Percentiles rank a stretch among this genome's conserved stretches.
Evolutionary conservation across 2,113 vertebrate species (phyloP).

Genomic region (Procavia capensis): DNA sequence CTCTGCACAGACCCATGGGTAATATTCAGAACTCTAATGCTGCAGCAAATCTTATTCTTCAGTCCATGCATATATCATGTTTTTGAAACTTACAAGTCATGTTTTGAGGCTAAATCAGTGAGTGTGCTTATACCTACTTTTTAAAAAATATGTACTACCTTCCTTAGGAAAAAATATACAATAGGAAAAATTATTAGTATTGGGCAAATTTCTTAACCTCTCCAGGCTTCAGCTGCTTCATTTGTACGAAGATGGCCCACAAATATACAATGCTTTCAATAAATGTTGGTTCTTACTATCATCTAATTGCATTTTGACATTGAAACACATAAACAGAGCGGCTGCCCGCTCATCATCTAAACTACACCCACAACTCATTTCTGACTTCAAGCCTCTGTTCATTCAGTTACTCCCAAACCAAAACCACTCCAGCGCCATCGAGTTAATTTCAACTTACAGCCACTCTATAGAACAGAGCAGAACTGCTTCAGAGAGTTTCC

Average conservation of each 20-base stretch:
- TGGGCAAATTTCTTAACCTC: neutral
- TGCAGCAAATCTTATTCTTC: neutral
- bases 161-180: neutral
- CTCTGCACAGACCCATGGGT: neutral
- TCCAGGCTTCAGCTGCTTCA: neutral
- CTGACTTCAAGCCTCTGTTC: neutral
- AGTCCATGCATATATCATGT: neutral
- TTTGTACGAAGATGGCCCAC: neutral
- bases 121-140: neutral
- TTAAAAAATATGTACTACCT: neutral
- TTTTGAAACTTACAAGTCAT: conserved; percentile 3
- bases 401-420: neutral
- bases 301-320: neutral
- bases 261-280: neutral
- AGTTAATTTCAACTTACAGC: no score
- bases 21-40: neutral
- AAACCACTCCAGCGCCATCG: no score
- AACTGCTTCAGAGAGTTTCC: no score
- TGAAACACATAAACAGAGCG: neutral
- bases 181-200: neutral
- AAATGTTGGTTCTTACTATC: neutral
- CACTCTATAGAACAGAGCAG: no score
- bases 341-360: neutral
- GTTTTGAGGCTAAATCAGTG: neutral
- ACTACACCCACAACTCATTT: neutral